Evolutionary conservation across 2,888 invertebrate species (phyloP), one percentile per base, ranked within the genome.

Genomic region (Poecilobothrus nobilitatus): DNA sequence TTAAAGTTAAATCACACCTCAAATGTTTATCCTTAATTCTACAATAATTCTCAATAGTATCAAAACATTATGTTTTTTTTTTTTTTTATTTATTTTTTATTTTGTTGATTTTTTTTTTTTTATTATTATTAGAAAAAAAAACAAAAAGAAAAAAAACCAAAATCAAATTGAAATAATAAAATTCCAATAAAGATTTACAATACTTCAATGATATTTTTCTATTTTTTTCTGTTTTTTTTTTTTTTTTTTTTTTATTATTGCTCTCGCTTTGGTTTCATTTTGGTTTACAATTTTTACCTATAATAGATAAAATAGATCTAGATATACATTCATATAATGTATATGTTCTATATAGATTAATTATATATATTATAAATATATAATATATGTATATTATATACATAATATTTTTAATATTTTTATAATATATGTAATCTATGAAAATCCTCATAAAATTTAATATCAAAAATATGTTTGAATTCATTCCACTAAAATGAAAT

Each of bases 161-260:
- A 18, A 53, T 18, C 53, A 53, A 53, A 53, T 53, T 18, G 53
- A 53, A 53, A 53, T 53, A 53, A 53, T 53, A 53, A 53, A 53
- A 53, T 53, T 53, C 53, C 15, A 53, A 53, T 53, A 53, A 53
- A 53, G 53, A 53, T 53, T 53, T 53, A 53, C 53, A 53, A 53
- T 53, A 53, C 53, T 2, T 18, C 53, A 15, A 18, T 53, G 53
- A 6, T 12, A n/a, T n/a, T n/a, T n/a, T n/a, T n/a, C n/a, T n/a
- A n/a, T n/a, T n/a, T 37, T 8, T 37, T 37, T 37, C 1, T 37
- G 2, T 37, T 37, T 37, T 27, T 27, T 37, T 37, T 37, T 4
- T 37, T 37, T 37, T 37, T 37, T 27, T 27, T 37, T 37, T 37
- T 12, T 8, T 37, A 12, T 37, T 37, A 8, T 37, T 12, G 9